Conservation (phyloP, 2,888 invertebrate species). For the Ectemnius continuus region DNA sequence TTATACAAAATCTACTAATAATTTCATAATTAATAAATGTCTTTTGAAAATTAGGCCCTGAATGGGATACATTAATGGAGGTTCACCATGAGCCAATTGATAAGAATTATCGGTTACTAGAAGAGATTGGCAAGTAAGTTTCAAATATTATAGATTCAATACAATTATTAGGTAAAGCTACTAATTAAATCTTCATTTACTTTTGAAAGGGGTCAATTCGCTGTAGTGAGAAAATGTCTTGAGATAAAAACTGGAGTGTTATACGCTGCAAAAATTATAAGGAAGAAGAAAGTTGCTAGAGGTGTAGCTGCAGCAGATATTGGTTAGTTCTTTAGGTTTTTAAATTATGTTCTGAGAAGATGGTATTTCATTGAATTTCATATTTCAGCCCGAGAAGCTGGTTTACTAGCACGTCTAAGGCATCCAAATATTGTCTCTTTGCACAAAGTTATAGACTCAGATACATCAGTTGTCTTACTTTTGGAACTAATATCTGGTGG, state of each 20-base stretch:
- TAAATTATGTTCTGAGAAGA: background rate
- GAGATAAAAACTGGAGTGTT: constrained; percentile 79
- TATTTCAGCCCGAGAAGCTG: constrained; percentile 79
- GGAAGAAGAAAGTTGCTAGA: constrained; percentile 81
- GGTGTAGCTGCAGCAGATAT: constrained; percentile 82
- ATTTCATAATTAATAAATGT: background rate
- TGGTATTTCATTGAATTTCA: constrained; percentile 11
- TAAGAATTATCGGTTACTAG: constrained; percentile 79
- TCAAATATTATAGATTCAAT: background rate
- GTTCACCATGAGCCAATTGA: constrained; percentile 80
- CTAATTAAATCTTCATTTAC: background rate
- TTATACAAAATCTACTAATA: too few species aligned
- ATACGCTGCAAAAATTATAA: constrained; percentile 84
- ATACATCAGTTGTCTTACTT: constrained; percentile 81
- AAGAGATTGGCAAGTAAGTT: constrained; percentile 81
- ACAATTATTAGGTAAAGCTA: background rate
- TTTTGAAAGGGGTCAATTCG: constrained; percentile 80
- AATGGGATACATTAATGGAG: constrained; percentile 77
- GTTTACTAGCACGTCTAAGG: constrained; percentile 80
- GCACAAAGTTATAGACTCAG: constrained; percentile 82
- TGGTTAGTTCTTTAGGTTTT: constrained; percentile 62
- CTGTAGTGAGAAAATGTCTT: constrained; percentile 81
- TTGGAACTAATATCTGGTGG: constrained; percentile 84
- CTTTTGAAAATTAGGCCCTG: constrained; percentile 64
- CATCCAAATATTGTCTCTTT: constrained; percentile 83